Percentiles rank a stretch among this genome's conserved stretches.
Conservation (phyloP, 2,888 invertebrate genomes). For the Drosophila nr. perissopoda region DNA sequence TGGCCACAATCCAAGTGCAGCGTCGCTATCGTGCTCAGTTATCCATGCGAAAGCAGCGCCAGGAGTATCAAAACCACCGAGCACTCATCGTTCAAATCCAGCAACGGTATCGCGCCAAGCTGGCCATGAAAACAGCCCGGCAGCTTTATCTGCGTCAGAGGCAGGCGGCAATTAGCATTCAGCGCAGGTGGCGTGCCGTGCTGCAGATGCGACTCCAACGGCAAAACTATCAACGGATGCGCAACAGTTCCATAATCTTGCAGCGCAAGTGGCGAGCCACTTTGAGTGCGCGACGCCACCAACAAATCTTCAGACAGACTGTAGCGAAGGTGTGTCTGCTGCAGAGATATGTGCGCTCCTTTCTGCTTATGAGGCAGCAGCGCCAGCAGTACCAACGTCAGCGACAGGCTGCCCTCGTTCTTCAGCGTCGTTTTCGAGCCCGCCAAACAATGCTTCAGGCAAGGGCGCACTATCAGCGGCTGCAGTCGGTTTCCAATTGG, state of each 20-base stretch:
- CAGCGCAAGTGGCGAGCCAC: conserved; percentile 82
- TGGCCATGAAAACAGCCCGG: conserved; percentile 64
- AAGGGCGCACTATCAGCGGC: conserved; percentile 72
- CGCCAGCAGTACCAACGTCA: conserved; percentile 36
- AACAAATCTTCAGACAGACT: conserved; percentile 44
- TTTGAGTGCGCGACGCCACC: conserved; percentile 69
- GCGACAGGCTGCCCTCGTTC: conserved; percentile 36
- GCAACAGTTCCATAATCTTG: conserved; percentile 49
- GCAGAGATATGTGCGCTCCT: conserved; percentile 85
- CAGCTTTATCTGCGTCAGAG: conserved; percentile 53
- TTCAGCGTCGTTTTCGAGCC: conserved; percentile 85
- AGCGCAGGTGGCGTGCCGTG: conserved; percentile 71
- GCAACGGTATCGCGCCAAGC: conserved; percentile 78
- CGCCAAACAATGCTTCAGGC: conserved; percentile 71
- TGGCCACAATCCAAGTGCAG: conserved; percentile 75
- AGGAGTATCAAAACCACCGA: conserved; percentile 53
- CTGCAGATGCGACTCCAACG: conserved; percentile 38
- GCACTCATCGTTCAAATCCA: conserved; percentile 75
- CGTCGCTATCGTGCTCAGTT: conserved; percentile 57
- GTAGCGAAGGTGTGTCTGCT: conserved; percentile 34
- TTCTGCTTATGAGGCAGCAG: conserved; percentile 41
- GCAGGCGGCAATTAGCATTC: conserved; percentile 61
- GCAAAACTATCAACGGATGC: conserved; percentile 48
- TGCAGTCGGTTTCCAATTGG: conserved; percentile 74
- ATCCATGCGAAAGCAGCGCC: conserved; percentile 60